These are phyloP conservation scores for Sternarchorhynchus goeldii DNA, from an alignment of 2,797 vertebrate species.

Conservation along the genomic window DNA sequence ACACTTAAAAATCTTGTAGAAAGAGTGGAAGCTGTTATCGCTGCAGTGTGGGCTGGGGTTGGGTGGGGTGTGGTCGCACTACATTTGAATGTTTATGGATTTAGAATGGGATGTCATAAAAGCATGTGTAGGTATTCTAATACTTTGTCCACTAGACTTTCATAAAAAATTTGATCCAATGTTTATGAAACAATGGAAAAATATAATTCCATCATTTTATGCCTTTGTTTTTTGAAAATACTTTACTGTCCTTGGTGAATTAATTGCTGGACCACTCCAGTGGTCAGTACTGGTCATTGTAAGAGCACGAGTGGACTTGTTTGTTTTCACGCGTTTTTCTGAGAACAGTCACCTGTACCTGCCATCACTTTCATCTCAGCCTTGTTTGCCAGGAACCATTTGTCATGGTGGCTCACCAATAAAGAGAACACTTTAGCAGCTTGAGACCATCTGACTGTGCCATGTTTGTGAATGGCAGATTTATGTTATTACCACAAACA, in stretches of 20 bases:
- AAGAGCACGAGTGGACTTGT: slow-evolving; percentile 60
- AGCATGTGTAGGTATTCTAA: too few relatives aligned
- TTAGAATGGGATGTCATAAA: too few relatives aligned
- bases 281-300: slow-evolving; percentile 59
- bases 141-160: too few relatives aligned
- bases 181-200: slow-evolving; percentile 25
- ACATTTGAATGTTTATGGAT: too few relatives aligned
- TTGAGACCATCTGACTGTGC: slow-evolving; percentile 41
- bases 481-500: slow-evolving; percentile 12
- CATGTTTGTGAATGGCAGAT: slow-evolving; percentile 30
- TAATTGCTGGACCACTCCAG: slow-evolving; percentile 56
- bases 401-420: slow-evolving; percentile 64
- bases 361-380: slow-evolving; percentile 63
- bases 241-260: slow-evolving; percentile 32
- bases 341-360: slow-evolving; percentile 63
- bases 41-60: too few relatives aligned
- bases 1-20: too few relatives aligned
- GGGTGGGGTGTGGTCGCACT: too few relatives aligned
- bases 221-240: slow-evolving; percentile 11
- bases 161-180: slow-evolving; percentile 19
- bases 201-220: background rate
- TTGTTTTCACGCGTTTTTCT: slow-evolving; percentile 51
- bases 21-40: too few relatives aligned
- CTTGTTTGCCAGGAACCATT: slow-evolving; percentile 65
- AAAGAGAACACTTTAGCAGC: slow-evolving; percentile 64